phyloP scores from a whole-genome alignment of 2,888 invertebrate genomes.

The Lamellibrachia satsuma region DNA sequence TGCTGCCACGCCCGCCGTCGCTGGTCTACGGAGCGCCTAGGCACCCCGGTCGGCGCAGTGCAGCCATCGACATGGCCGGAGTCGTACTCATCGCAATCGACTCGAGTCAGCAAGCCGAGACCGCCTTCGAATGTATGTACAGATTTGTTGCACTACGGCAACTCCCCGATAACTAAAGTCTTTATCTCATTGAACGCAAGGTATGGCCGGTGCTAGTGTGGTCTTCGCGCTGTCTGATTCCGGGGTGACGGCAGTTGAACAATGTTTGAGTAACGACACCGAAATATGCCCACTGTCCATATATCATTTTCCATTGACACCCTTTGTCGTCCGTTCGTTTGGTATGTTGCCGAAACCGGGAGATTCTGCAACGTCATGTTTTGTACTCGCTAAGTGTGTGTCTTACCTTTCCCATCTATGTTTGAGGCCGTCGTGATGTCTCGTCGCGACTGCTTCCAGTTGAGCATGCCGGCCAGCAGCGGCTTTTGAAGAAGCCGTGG shows the following conservation, averaged over 20 bases:
- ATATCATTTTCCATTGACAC: neutral
- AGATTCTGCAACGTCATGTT: neutral
- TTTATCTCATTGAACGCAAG: neutral
- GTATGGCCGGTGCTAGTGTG: neutral
- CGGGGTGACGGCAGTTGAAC: too few relatives aligned
- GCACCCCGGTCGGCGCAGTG: neutral
- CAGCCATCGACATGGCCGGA: slow-evolving; percentile 8
- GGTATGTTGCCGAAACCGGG: neutral
- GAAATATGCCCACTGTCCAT: neutral
- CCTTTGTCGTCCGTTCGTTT: neutral
- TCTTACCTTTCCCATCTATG: neutral
- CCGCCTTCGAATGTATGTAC: neutral
- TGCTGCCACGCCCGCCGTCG: neutral
- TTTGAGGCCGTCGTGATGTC: neutral
- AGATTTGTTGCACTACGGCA: neutral
- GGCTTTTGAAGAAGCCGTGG: neutral
- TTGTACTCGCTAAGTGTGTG: neutral
- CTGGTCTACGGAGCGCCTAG: neutral
- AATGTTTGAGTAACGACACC: too few relatives aligned
- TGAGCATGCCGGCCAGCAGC: neutral
- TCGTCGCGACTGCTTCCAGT: neutral
- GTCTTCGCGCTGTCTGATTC: neutral
- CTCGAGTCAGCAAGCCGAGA: slow-evolving; percentile 6
- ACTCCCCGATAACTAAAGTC: too few relatives aligned
- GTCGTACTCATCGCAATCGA: slow-evolving; percentile 5